Evolutionary conservation across 2,888 invertebrate genomes (phyloP).

Genomic region (Caenorhabditis sp.): DNA sequence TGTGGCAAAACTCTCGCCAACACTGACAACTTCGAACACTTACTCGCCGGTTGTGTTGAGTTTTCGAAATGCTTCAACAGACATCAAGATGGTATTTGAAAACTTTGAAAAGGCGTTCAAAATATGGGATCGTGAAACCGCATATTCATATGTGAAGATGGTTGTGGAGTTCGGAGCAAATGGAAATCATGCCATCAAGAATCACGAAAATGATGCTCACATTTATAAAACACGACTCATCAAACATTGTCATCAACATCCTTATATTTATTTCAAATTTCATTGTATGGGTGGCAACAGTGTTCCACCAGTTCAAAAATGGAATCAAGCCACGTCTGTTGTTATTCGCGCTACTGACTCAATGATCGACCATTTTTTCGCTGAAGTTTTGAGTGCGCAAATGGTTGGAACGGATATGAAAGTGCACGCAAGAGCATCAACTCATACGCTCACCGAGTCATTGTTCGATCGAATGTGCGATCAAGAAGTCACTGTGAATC

Average conservation of each 20-base stretch:
- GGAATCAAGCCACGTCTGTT: background rate
- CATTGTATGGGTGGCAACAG: background rate
- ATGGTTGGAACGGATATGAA: background rate
- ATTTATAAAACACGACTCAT: background rate
- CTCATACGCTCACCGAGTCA: background rate
- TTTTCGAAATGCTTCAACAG: background rate
- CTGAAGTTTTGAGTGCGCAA: background rate
- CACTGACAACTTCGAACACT: background rate
- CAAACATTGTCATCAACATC: background rate
- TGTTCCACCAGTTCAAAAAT: background rate
- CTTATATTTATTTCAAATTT: background rate
- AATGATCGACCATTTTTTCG: background rate
- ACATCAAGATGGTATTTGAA: background rate
- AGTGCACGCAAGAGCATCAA: background rate
- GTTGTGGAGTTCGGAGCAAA: background rate
- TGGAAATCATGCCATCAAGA: background rate
- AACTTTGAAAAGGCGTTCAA: background rate
- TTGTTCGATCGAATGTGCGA: background rate
- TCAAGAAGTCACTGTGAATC: background rate
- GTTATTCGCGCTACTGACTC: background rate
- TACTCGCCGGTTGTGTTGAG: background rate
- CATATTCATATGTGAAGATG: background rate
- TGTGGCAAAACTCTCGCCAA: background rate
- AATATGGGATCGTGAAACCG: background rate
- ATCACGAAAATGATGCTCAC: background rate